Evolutionary conservation across 1,140 invertebrate genomes (phyloP), one percentile per base, ranked within the genome.

Genomic region (Temnothorax longispinosus): DNA sequence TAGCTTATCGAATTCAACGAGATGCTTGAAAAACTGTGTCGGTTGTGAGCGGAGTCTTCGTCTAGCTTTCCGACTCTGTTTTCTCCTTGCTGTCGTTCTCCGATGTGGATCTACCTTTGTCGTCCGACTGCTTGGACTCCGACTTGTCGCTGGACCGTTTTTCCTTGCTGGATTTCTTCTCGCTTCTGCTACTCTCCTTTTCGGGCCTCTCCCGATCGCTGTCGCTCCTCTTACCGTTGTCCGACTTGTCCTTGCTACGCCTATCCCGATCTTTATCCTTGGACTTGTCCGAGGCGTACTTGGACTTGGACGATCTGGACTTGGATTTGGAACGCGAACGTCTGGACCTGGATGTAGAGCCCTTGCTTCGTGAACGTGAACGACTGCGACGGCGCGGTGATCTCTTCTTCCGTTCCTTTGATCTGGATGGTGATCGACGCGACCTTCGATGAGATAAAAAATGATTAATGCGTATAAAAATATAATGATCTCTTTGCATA

Each of bases 401-500:
- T 74, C 92, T 94, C 88, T 95, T 95, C 81, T 92, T 95, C 0
- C 94, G 92, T 75, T 95, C 95, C 35, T 93, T 95, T 0, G 95
- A 95, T 8, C 94, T 96, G 0, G 97, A 97, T 7, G 96, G 94
- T 0, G 97, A 97, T 85, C 96, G 96, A 7, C 93, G 92, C 3
- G 94, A 94, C 21, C 93, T 87, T 54, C 13, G 15, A 18, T 35
- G 4, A 82, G 0, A 60, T 60, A 44, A 32, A 54, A 27, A 47
- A 8, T 47, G 38, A 69, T 35, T 21, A 35, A 76, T 58, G 6
- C 5, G 41, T 75, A 75, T 10, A 74, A 50, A 58, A 52, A 54
- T 56, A 3, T 56, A 54, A 67, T n/a, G 4, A 65, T 41, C 10
- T 65, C 11, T 50, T 50, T 50, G 7, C 27, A 47, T 21, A 47